Conservation (phyloP, 2,113 vertebrate species). For the Dromas ardeola region DNA sequence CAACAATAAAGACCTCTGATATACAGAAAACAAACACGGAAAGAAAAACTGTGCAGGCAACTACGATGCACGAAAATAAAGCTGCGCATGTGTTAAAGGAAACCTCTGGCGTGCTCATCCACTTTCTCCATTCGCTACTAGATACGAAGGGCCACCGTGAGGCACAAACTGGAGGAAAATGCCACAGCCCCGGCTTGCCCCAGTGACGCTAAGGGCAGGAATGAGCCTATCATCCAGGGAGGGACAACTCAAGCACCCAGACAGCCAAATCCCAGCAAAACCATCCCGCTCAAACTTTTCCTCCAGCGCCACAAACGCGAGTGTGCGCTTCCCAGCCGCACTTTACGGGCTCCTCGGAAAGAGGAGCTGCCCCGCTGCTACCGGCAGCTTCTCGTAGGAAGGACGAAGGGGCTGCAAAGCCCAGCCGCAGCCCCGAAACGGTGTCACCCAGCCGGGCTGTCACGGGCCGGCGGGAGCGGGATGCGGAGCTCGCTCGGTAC, state of each 20-base stretch:
- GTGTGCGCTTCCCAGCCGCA: not conserved
- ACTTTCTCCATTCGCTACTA: not conserved
- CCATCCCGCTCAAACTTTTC: not conserved
- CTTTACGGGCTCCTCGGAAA: not conserved
- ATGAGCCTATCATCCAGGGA: not conserved
- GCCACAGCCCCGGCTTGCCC: not conserved
- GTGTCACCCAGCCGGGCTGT: not conserved
- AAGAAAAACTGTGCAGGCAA: not conserved
- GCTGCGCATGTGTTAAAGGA: not conserved
- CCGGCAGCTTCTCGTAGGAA: not conserved
- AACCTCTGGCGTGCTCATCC: not conserved
- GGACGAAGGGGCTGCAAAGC: not conserved
- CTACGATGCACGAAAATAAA: not conserved
- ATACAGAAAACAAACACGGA: accelerated
- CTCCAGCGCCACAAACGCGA: not conserved
- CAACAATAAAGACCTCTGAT: not conserved
- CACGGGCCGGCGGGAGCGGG: not conserved
- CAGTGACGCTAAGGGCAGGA: not conserved
- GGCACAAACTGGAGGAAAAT: not conserved
- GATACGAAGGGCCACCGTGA: accelerated
- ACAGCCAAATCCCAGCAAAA: not conserved
- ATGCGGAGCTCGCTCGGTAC: accelerated
- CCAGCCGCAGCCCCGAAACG: not conserved
- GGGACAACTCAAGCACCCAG: not conserved
- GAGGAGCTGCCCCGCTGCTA: not conserved